phyloP scores from a whole-genome alignment of 2,113 vertebrate genomes.

The Agelaius phoeniceus region DNA sequence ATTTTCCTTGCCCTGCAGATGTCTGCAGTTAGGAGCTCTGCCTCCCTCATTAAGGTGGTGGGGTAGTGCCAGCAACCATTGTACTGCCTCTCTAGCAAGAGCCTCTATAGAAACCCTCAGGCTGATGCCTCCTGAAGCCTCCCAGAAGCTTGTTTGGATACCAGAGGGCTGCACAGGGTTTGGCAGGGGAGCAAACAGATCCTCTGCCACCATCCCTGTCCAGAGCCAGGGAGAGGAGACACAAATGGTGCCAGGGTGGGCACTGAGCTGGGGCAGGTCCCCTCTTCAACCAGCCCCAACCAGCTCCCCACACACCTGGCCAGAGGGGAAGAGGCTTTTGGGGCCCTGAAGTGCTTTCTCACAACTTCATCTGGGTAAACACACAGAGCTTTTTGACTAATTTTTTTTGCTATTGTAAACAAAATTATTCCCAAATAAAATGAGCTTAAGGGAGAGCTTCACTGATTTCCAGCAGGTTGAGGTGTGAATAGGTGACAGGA shows the following conservation, averaged over 20 bases:
- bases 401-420: not conserved
- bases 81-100: not conserved
- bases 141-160: not conserved
- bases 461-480: not conserved
- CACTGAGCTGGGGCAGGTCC: not conserved
- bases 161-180: not conserved
- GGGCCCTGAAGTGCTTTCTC: not conserved
- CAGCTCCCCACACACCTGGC: too few species aligned
- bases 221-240: not conserved
- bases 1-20: not conserved
- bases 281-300: not conserved
- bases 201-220: rapidly evolving
- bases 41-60: not conserved
- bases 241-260: not conserved
- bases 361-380: not conserved
- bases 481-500: too few species aligned
- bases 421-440: not conserved
- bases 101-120: not conserved
- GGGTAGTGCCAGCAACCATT: not conserved
- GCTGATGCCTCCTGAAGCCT: not conserved
- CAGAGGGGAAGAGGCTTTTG: not conserved
- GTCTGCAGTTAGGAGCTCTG: rapidly evolving
- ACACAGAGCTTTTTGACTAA: not conserved
- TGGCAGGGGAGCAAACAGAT: not conserved
- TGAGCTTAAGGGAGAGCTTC: not conserved